phyloP scores from a whole-genome alignment of 2,888 invertebrate genomes.

The Perithous albicinctus region DNA sequence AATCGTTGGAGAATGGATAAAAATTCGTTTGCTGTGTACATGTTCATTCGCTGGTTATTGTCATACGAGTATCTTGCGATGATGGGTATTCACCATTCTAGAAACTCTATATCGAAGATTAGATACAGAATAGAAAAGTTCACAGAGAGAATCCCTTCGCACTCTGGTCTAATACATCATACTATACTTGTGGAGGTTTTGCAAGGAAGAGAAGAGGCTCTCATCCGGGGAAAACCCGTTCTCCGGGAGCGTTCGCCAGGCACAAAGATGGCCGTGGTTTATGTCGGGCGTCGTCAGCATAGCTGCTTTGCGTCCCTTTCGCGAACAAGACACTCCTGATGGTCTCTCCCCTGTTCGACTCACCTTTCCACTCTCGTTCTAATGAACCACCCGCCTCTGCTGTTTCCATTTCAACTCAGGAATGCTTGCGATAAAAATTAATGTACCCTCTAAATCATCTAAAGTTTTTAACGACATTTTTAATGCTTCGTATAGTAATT shows the following conservation, averaged over 20 bases:
- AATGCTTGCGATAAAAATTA: slow-evolving; percentile 24
- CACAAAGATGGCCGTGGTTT: slow-evolving; percentile 70
- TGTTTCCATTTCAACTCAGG: neutral
- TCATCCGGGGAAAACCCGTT: slow-evolving; percentile 68
- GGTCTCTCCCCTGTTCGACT: slow-evolving; percentile 1
- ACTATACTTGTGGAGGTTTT: slow-evolving; percentile 58
- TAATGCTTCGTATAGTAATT: neutral
- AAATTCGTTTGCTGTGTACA: too few species aligned
- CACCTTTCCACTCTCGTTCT: slow-evolving; percentile 34
- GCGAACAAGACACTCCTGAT: slow-evolving; percentile 26
- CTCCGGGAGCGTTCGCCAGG: slow-evolving; percentile 37
- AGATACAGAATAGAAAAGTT: slow-evolving; percentile 7
- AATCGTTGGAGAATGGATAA: too few species aligned
- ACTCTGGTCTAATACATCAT: slow-evolving; percentile 24
- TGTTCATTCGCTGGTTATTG: neutral
- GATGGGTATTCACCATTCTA: slow-evolving; percentile 44
- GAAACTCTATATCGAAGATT: neutral
- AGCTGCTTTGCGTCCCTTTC: slow-evolving; percentile 29
- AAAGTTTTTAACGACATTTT: neutral
- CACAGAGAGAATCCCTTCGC: slow-evolving; percentile 39
- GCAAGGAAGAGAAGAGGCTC: slow-evolving; percentile 45
- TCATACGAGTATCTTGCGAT: slow-evolving; percentile 17
- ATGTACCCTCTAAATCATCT: neutral
- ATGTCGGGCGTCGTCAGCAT: slow-evolving; percentile 63
- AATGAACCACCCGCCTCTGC: slow-evolving; percentile 1